phyloP scores from a whole-genome alignment of 2,888 invertebrate genomes.

The Acronicta psi region DNA sequence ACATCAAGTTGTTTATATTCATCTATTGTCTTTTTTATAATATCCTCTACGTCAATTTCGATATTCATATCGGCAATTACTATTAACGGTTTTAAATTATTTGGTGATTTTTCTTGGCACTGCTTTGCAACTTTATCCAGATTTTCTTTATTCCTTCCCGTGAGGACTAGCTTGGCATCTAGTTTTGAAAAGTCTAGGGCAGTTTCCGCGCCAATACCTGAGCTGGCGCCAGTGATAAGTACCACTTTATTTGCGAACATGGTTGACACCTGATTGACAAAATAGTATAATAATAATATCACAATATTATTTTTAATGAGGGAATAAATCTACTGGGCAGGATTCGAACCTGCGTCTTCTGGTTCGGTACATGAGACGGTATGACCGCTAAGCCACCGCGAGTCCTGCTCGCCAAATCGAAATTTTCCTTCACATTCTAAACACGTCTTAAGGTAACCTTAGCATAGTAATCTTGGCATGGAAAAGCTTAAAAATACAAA shows the following conservation, averaged over 20 bases:
- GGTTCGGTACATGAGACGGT: no score
- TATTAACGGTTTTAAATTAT: slow-evolving; percentile 83
- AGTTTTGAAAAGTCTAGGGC: slow-evolving; percentile 91
- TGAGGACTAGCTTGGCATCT: slow-evolving; percentile 90
- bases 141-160: slow-evolving; percentile 92
- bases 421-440: no score
- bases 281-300: slow-evolving; percentile 25
- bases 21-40: slow-evolving; percentile 91
- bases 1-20: slow-evolving; percentile 92
- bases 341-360: no score
- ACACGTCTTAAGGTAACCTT: no score
- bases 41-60: slow-evolving; percentile 90
- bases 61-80: slow-evolving; percentile 91
- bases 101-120: slow-evolving; percentile 83
- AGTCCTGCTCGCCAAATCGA: no score
- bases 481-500: no score
- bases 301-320: not conserved
- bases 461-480: no score
- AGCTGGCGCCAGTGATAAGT: slow-evolving; percentile 92
- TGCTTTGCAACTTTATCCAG: slow-evolving; percentile 90
- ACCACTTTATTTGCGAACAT: slow-evolving; percentile 90
- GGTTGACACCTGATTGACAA: slow-evolving; percentile 61
- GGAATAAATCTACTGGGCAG: no score
- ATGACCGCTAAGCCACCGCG: no score
- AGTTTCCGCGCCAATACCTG: slow-evolving; percentile 93